A percentile compares a stretch with the other conserved stretches of the same genome.
Evolutionary conservation across 2,797 vertebrate genomes (phyloP).

Genomic region (Falco berigora): DNA sequence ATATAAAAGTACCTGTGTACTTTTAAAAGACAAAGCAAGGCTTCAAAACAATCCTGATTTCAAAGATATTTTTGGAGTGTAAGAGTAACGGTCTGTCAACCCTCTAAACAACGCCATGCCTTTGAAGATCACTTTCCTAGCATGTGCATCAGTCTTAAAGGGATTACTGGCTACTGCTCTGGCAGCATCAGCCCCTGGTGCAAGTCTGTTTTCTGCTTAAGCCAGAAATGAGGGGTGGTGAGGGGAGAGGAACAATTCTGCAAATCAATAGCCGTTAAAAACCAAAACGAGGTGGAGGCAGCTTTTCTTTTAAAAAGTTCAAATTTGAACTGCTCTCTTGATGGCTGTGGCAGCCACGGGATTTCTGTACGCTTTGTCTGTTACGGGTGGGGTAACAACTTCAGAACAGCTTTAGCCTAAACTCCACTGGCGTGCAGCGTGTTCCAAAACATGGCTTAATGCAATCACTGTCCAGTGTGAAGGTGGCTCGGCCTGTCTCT

Average conservation of each 20-base stretch:
- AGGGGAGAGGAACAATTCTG: background rate
- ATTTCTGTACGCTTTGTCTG: fast-evolving
- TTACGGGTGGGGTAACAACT: background rate
- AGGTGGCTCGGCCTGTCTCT: background rate
- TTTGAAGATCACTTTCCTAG: background rate
- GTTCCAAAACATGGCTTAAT: background rate
- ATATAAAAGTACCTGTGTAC: background rate
- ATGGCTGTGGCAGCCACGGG: background rate
- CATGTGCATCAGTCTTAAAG: fast-evolving
- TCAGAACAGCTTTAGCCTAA: background rate
- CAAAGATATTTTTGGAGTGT: background rate
- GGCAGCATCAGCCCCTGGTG: background rate
- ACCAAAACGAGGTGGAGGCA: background rate
- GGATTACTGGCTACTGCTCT: background rate
- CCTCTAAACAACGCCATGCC: background rate
- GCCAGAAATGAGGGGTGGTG: background rate
- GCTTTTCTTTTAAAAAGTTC: background rate
- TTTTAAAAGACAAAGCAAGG: background rate
- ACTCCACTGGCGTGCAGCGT: fast-evolving
- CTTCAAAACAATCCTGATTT: background rate
- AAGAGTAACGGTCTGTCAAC: background rate
- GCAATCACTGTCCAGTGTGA: fast-evolving
- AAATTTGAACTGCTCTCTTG: background rate
- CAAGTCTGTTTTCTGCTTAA: background rate
- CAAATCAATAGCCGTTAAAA: background rate